Percentiles rank a stretch among this genome's conserved stretches.
Evolutionary conservation across 2,888 invertebrate species (phyloP).

Genomic region (Tridacna crocea): DNA sequence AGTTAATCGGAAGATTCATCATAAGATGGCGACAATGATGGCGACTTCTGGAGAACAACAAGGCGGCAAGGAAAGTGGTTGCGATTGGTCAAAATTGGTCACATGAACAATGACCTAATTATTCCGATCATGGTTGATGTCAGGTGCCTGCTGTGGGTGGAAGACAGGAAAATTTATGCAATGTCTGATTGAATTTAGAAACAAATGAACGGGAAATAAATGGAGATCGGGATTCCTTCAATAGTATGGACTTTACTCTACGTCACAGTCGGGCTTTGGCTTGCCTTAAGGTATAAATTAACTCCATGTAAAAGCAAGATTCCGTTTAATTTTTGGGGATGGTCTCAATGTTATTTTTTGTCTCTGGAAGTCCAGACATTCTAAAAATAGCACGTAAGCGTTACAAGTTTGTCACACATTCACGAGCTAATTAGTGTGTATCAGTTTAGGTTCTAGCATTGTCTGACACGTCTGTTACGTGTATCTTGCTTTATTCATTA

Average conservation of each 20-base stretch:
- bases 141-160: constrained; percentile 65
- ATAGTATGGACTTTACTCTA: constrained; percentile 73
- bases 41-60: constrained; percentile 89
- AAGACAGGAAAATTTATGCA: constrained; percentile 36
- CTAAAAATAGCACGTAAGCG: constrained; percentile 51
- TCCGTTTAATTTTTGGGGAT: constrained; percentile 41
- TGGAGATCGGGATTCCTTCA: constrained; percentile 65
- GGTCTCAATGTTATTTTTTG: constrained; percentile 55
- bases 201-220: not conserved
- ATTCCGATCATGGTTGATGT: constrained; percentile 62
- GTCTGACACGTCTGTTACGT: too few species aligned
- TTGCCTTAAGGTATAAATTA: constrained; percentile 72
- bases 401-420: constrained; percentile 5
- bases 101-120: constrained; percentile 78
- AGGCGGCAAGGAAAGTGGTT: constrained; percentile 83
- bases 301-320: constrained; percentile 11
- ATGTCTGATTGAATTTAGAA: constrained; percentile 12
- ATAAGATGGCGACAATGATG: constrained; percentile 97
- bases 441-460: too few species aligned
- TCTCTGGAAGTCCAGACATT: constrained; percentile 41
- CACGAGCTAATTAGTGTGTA: constrained; percentile 7
- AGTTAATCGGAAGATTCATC: constrained; percentile 87
- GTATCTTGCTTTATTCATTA: too few species aligned
- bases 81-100: constrained; percentile 80
- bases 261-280: constrained; percentile 69